Evolutionary conservation across 2,888 invertebrate genomes (phyloP), one percentile per base, ranked within the genome.

Genomic region (Eutolmus rufibarbis): DNA sequence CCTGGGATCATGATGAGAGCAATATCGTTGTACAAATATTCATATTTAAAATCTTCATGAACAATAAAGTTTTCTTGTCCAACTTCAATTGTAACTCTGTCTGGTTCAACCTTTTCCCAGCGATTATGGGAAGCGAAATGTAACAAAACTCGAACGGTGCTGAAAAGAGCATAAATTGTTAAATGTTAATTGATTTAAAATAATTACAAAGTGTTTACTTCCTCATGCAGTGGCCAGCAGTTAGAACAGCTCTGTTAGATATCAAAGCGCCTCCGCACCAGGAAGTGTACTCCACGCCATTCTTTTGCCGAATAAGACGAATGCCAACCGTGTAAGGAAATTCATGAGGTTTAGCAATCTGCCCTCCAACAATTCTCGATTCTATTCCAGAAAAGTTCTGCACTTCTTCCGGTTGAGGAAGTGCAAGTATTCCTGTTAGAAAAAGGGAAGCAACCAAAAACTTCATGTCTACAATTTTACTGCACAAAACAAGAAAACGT

Each of bases 311-410:
- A 19, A 78, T 78, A 8, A 78, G 43, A 23, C 78, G 37, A 8
- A 78, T 78, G 0, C 78, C 78, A 43, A 78, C 78, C 12, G 19
- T 37, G 14, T 92, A 92, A 78, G 92, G 92, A 82, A 92, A 92
- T 46, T 90, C 89, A 86, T 91, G 89, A 0, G 90, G 90, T 87
- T 90, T 89, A 8, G 92, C 92, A 28, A 91, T 91, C 87, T 90
- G 90, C 40, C 92, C 92, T 51, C 92, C 92, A 86, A 92, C 90
- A 4, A 92, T 92, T 46, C 92, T 92, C 89, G 91, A 91, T 19
- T 78, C 66, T 66, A 66, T 66, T 8, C 66, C 66, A 2, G 66
- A 66, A 12, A 66, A 66, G 66, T 12, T 19, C 5, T n/a, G 51
- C 51, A 51, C 16, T 12, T 19, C 28, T 23, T 28, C 66, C 0